Conservation (phyloP, 2,797 vertebrate species). For the Hyperoplus immaculatus region DNA sequence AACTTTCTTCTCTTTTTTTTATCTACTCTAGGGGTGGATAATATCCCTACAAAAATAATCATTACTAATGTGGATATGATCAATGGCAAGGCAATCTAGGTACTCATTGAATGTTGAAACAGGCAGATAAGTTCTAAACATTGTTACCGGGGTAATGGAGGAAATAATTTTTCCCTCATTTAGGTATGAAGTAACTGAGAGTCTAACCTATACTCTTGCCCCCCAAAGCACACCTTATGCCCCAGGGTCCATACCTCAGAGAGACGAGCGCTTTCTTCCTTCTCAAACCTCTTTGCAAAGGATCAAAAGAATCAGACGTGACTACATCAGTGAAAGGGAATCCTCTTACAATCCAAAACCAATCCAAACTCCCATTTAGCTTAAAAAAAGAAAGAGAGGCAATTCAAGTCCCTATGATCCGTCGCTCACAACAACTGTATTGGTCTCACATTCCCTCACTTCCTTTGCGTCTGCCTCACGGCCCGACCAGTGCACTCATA, state of each 20-base stretch:
- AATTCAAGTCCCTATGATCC: conserved; percentile 51
- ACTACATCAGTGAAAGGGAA: conserved; percentile 54
- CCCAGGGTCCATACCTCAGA: conserved; percentile 40
- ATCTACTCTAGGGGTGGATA: background rate
- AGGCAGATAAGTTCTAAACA: background rate
- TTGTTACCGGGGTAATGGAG: background rate
- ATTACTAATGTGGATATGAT: conserved; percentile 12
- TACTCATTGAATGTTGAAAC: background rate
- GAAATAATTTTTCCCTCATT: background rate
- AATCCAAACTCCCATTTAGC: conserved; percentile 54
- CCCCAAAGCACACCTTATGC: conserved; percentile 33
- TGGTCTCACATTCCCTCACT: conserved; percentile 70
- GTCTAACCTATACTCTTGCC: conserved; percentile 26
- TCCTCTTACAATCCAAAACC: conserved; percentile 58
- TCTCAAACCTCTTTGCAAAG: conserved; percentile 39
- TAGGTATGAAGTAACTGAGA: conserved; percentile 17
- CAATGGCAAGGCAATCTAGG: background rate
- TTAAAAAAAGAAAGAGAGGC: conserved; percentile 28
- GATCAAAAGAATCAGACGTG: conserved; percentile 60
- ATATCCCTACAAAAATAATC: conserved; percentile 13
- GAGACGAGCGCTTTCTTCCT: conserved; percentile 38
- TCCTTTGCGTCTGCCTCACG: conserved; percentile 67
- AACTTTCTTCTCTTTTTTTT: background rate
- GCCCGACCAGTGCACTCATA: conserved; percentile 65
- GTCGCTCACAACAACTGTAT: conserved; percentile 66